Percentiles rank a stretch among this genome's conserved stretches.
Conservation (phyloP, 1,140 invertebrate genomes). For the Eciton burchellii region DNA sequence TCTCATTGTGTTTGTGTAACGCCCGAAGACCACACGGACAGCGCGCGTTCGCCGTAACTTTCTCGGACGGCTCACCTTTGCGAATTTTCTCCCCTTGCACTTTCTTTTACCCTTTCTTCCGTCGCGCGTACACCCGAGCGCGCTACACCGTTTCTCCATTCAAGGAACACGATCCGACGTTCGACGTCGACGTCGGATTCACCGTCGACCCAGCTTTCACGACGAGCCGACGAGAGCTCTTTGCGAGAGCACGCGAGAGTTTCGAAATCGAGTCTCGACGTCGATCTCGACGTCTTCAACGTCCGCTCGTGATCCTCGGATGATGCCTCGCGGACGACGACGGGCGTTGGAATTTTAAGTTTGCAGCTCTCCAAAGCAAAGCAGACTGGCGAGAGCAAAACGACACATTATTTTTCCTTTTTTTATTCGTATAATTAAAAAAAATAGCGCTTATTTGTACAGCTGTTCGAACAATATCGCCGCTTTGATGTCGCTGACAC, state of each 20-base stretch:
- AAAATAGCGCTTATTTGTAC: slow-evolving; percentile 45
- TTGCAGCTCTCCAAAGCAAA: too few species aligned
- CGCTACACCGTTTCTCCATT: not conserved
- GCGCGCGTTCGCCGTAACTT: slow-evolving; percentile 73
- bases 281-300: too few species aligned
- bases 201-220: too few species aligned
- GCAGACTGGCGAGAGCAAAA: slow-evolving; percentile 3
- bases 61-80: slow-evolving; percentile 55
- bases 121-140: not conserved
- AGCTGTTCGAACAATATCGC: slow-evolving; percentile 36
- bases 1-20: slow-evolving; percentile 79
- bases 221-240: not conserved
- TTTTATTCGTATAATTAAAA: slow-evolving; percentile 53
- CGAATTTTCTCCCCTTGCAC: slow-evolving; percentile 44
- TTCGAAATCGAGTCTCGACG: not conserved
- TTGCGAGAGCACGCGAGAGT: not conserved
- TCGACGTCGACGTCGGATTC: too few species aligned
- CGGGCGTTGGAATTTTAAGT: too few species aligned
- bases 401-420: slow-evolving; percentile 22
- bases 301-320: too few species aligned
- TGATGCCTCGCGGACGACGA: too few species aligned
- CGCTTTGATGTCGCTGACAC: slow-evolving; percentile 43
- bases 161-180: not conserved
- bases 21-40: slow-evolving; percentile 75
- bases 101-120: slow-evolving; percentile 54